These are phyloP conservation scores for Danaus plexippus DNA, from an alignment of 1,140 invertebrate genomes.

Conservation along the genomic window DNA sequence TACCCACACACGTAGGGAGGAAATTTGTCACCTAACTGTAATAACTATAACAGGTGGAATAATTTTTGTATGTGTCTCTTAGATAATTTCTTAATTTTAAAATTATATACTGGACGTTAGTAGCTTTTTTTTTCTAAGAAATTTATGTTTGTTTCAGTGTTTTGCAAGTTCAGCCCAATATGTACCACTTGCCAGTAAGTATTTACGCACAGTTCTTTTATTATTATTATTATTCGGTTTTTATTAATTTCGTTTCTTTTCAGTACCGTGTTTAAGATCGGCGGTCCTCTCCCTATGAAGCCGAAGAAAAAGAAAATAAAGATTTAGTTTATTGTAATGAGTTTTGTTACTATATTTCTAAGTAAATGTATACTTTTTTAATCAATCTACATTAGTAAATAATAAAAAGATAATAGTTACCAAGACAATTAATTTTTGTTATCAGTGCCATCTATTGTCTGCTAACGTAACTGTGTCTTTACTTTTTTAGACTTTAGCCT, in stretches of 20 bases:
- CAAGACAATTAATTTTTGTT: no score
- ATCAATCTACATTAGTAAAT: no score
- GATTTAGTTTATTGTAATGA: constrained; percentile 22
- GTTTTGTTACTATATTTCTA: background rate
- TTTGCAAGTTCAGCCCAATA: constrained; percentile 97
- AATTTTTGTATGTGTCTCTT: no score
- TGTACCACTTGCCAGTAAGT: constrained; percentile 97
- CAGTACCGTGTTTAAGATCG: constrained; percentile 88
- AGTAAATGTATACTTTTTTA: no score
- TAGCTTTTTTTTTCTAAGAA: constrained; percentile 12
- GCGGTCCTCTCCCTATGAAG: constrained; percentile 79
- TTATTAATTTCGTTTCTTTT: constrained; percentile 57
- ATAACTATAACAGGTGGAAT: no score
- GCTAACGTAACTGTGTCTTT: no score
- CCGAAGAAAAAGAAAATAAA: constrained; percentile 81
- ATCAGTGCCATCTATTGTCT: no score
- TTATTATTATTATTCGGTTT: background rate
- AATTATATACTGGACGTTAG: constrained; percentile 12
- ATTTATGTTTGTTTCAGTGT: constrained; percentile 80
- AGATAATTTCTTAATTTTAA: no score
- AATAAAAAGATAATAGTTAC: no score
- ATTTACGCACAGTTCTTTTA: constrained; percentile 16
- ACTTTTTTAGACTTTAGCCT: no score
- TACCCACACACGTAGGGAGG: no score
- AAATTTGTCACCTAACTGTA: background rate